Conservation (phyloP, 2,797 vertebrate species). For the Chrosomus eos region DNA sequence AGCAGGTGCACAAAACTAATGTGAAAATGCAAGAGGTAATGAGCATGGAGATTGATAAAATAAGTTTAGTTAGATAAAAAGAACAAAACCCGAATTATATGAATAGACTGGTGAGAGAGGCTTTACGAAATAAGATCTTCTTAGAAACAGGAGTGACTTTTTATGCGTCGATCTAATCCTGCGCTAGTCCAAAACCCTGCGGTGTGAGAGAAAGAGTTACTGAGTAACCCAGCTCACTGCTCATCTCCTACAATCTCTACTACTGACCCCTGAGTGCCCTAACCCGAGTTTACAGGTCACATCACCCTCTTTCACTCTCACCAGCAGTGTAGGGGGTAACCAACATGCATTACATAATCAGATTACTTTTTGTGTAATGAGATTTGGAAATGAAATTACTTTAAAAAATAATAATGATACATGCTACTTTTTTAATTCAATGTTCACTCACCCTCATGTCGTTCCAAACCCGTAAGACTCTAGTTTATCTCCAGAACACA, state of each 20-base stretch:
- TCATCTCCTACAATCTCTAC: conserved; percentile 52
- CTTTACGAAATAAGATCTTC: conserved; percentile 48
- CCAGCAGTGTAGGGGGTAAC: not conserved
- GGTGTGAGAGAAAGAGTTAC: conserved; percentile 58
- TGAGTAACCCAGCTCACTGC: conserved; percentile 59
- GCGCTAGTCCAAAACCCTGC: conserved; percentile 45
- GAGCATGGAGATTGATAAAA: no score
- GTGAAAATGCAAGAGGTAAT: no score
- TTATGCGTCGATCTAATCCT: conserved; percentile 51
- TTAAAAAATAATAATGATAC: not conserved
- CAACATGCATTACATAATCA: not conserved
- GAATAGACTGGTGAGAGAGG: conserved; percentile 27
- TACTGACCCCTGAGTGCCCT: conserved; percentile 71
- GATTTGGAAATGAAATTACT: not conserved
- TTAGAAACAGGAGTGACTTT: conserved; percentile 28
- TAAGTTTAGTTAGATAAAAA: conserved; percentile 19
- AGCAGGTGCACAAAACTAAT: no score
- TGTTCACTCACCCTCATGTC: not conserved
- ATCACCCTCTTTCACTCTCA: conserved; percentile 46
- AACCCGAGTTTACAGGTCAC: conserved; percentile 64
- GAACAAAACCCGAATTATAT: conserved; percentile 30
- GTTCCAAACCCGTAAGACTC: not conserved
- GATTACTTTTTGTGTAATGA: not conserved
- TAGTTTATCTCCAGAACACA: not conserved
- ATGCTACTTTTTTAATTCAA: not conserved